Base-by-base conservation (phyloP, 2,797 vertebrate species). In the Sebastes matsubarae region DNA sequence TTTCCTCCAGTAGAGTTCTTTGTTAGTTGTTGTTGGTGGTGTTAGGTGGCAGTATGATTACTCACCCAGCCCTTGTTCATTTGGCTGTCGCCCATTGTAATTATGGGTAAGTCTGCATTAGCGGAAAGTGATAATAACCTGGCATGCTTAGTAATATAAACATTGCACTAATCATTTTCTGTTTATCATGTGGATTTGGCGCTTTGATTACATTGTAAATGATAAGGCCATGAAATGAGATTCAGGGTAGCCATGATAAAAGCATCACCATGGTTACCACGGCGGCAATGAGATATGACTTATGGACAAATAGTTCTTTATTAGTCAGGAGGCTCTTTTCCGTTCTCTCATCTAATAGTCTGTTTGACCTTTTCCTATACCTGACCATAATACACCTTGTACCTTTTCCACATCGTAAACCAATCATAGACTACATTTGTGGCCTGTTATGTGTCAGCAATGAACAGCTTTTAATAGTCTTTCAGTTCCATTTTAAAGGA, bases 41-140 rank as follows among this genome's bases (percentile, higher is more conserved):
- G 61, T 75, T 66, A 34, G 38, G 30, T 73, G 52, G 64, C 67
- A 50, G 34, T 50, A 6, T 69, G 13, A 72, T 65, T 67, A 63
- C 34, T 69, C 58, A 55, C 32, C 34, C 69, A 58, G 72, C 24
- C 20, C 20, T 46, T 25, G 25, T 22, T 75, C 59, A 80, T 63
- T 68, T 68, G 60, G 38, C 68, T 58, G 38, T 5, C 68, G 50
- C 10, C 27, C 38, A 24, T 13, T 84, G 72, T 80, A 63, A 80
- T 84, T 77, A 77, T 65, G 38, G 36, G 13, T 60, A 57, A 77
- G 16, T 34, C 46, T 86, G 72, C 75, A 46, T 80, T 83, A 61
- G 46, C 72, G 59, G 30, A 14, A 78, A 84, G 14, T 25, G 36
- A 5, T 25, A 42, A 58, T 79, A 75, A 79, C 67, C 66, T 72